Base-by-base conservation (phyloP, 1,140 invertebrate species). In the Sycophila sp. region DNA sequence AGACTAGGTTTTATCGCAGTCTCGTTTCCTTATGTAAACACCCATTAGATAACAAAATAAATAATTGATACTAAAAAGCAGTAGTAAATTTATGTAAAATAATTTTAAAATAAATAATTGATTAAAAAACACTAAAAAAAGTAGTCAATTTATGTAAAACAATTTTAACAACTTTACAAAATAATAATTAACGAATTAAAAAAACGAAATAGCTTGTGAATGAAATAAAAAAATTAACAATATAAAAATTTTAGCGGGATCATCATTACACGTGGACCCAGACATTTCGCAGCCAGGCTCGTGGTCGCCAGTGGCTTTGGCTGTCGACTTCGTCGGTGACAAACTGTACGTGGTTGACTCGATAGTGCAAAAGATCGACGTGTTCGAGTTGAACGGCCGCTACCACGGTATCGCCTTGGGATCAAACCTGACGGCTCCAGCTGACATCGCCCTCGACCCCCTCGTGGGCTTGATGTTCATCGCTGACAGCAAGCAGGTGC, bases 281-380 rank as follows among this genome's bases (percentile, higher is more conserved):
- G 93, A 94, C 76, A 93, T 95, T 58, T 89, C 90, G 0, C 84
- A 94, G 13, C 91, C 92, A 0, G 94, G 93, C 7, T 93, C 92
- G 1, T 98, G 94, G 94, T 90, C 93, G 10, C 97, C 96, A 0
- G 92, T 94, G 1, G 92, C 94, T 2, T 82, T 99, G 11, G 96
- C 97, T 0, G 92, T 98, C n/a, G 98, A 99, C 86, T 99, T 97
- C 96, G 91, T 99, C 17, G 94, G 94, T 1, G 92, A 98, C 75
- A 99, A 98, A 82, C 87, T 99, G 4, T 99, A 99, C 83, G 94
- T 99, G 10, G 95, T 95, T 0, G 98, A 99, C 82, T 90, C 92
- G 19, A 88, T 97, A 11, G 96, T 96, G 0, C 95, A 97, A 79
- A 96, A 94, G 83, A 93, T 99, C 56, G 96, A 98, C 80, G 92